Base-by-base conservation (phyloP, 2,888 invertebrate genomes). In the Ennomos fuscantarius region DNA sequence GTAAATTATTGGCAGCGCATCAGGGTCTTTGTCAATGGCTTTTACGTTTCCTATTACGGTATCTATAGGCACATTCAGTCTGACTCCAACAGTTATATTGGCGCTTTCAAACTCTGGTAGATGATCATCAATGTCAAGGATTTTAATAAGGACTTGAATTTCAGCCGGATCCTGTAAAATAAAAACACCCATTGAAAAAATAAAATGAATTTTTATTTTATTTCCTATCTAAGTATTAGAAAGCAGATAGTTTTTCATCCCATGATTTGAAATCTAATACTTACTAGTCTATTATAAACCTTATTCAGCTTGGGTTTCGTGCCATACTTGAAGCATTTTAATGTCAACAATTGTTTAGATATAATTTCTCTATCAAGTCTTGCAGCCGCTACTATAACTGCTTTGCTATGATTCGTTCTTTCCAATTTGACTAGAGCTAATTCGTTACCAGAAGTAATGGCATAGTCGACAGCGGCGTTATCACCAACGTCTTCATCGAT, bases 121-220 rank as follows among this genome's bases (percentile, higher is more conserved):
- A 75, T 96, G 96, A 68, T 96, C 96, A 69, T 96, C 96, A 12
- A 96, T 92, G 65, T 96, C 96, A 1, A 93, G 63, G 0, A 96
- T 86, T 72, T 93, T 94, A 1, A 96, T 87, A 0, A 93, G 74
- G 0, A 96, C 87, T 76, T 95, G 94, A 3, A 94, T 90, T 79
- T 96, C 95, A 0, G 95, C 94, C 0, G 94, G 93, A 72, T 96
- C 95, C 86, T 95, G 89, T 2, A 88, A 85, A 5, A 11, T 2
- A 8, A 43, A n/a, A 2, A 34, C 31, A 15, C 5, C 6, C 2
- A 24, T 24, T 24, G 15, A 24, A 6, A 24, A 24, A 24, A 24
- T 24, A 6, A 3, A 6, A 15, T 3, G 3, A 15, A 2, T 6
- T 24, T 6, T 24, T 6, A 6, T 24, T 24, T 24, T 6, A 24